Evolutionary conservation across 2,113 vertebrate genomes (phyloP).

Genomic region (Pseudopipra pipra): DNA sequence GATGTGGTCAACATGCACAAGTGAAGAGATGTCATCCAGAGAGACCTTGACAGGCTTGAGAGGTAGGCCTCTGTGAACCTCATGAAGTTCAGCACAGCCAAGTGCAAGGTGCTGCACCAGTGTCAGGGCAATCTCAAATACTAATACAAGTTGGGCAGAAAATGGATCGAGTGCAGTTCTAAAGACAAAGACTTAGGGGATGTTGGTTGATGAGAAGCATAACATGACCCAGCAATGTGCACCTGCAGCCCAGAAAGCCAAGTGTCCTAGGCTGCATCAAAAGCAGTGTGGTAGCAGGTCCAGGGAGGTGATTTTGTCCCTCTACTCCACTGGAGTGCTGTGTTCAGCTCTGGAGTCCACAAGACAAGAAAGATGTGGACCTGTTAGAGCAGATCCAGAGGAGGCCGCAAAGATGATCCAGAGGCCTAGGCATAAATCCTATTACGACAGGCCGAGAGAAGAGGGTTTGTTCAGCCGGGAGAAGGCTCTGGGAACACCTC

Average conservation of each 20-base stretch:
- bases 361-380: neutral
- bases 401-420: neutral
- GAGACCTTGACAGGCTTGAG: neutral
- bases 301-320: neutral
- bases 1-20: neutral
- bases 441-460: neutral
- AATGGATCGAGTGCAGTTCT: accelerated
- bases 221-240: accelerated
- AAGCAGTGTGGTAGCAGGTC: neutral
- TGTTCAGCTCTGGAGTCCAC: neutral
- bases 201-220: accelerated
- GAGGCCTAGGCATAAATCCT: neutral
- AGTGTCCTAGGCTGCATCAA: neutral
- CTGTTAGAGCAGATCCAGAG: neutral
- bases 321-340: neutral
- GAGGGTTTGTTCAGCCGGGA: neutral
- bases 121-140: neutral
- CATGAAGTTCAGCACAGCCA: neutral
- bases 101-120: neutral
- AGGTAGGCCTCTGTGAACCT: neutral
- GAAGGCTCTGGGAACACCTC: neutral
- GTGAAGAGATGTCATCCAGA: neutral
- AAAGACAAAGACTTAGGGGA: neutral
- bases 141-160: neutral
- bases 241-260: neutral